Evolutionary conservation across 2,113 vertebrate species (phyloP).

Genomic region (Scatophagus argus): DNA sequence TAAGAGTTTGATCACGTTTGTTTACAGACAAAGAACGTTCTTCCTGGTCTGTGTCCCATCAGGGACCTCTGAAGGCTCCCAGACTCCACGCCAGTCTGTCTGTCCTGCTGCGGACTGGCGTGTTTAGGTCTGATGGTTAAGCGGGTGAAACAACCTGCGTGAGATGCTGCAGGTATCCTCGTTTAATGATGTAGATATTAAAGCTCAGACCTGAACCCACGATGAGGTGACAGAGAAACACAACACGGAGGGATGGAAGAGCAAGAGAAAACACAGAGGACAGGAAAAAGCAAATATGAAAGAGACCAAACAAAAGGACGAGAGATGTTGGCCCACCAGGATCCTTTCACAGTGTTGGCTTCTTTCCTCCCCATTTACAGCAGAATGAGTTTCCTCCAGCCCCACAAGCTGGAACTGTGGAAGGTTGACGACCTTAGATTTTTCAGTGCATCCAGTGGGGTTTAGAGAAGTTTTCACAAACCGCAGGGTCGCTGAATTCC

Average conservation of each 20-base stretch:
- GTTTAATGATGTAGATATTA: not conserved
- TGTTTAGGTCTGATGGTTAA: slow-evolving; percentile 4
- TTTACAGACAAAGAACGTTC: slow-evolving; percentile 10
- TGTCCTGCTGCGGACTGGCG: not conserved
- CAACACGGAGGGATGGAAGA: not conserved
- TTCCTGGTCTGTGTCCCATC: not conserved
- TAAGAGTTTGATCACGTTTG: slow-evolving; percentile 7
- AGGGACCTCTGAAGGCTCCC: slow-evolving; percentile 19
- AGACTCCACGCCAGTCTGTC: not conserved
- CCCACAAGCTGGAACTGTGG: not conserved
- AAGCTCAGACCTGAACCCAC: not conserved
- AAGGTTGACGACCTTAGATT: not conserved
- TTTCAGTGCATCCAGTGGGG: not conserved
- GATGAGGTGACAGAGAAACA: not conserved
- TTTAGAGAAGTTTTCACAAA: slow-evolving; percentile 1
- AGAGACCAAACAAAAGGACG: not conserved
- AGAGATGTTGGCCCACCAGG: slow-evolving; percentile 2
- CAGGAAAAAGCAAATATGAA: not conserved
- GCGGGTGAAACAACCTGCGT: not conserved
- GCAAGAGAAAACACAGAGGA: not conserved
- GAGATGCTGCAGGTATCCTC: not conserved
- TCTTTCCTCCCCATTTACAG: not conserved
- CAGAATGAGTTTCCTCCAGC: not conserved
- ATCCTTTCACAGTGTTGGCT: not conserved
- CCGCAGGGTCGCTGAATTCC: not conserved